These are phyloP conservation scores for Paracyclopina nana DNA, from an alignment of 1,140 invertebrate genomes.

Conservation along the genomic window DNA sequence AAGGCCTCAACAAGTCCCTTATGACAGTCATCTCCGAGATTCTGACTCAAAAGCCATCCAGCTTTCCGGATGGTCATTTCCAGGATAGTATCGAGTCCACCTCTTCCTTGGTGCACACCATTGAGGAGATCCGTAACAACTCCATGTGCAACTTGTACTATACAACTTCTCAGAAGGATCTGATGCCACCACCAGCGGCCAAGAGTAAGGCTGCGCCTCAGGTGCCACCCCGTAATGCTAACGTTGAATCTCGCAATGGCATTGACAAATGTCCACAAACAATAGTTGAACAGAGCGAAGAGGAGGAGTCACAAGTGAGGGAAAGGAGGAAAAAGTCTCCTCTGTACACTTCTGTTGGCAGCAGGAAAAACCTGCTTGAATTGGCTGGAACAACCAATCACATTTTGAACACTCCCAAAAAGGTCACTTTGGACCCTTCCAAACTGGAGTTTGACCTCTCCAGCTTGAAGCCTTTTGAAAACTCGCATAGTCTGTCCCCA, in stretches of 20 bases:
- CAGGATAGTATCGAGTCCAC: neutral
- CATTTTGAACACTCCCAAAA: conserved; percentile 15
- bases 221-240: conserved; percentile 2
- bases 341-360: conserved; percentile 1
- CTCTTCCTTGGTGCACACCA: conserved; percentile 35
- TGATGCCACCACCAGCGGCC: neutral
- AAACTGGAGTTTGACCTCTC: neutral
- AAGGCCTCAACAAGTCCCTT: conserved; percentile 6
- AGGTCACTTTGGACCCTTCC: neutral
- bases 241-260: neutral
- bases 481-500: neutral
- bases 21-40: conserved; percentile 15
- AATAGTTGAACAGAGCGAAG: neutral
- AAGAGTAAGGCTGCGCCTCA: neutral
- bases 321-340: conserved; percentile 4
- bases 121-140: conserved; percentile 33
- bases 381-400: neutral
- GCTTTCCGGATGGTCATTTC: conserved; percentile 18
- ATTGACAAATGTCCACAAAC: neutral
- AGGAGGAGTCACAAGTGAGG: neutral
- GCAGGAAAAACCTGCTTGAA: conserved; percentile 11
- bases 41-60: neutral
- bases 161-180: conserved; percentile 5
- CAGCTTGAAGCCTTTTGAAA: neutral
- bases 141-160: conserved; percentile 19